These are phyloP conservation scores for Rhea americana DNA, from an alignment of 2,113 vertebrate genomes.

Conservation along the genomic window DNA sequence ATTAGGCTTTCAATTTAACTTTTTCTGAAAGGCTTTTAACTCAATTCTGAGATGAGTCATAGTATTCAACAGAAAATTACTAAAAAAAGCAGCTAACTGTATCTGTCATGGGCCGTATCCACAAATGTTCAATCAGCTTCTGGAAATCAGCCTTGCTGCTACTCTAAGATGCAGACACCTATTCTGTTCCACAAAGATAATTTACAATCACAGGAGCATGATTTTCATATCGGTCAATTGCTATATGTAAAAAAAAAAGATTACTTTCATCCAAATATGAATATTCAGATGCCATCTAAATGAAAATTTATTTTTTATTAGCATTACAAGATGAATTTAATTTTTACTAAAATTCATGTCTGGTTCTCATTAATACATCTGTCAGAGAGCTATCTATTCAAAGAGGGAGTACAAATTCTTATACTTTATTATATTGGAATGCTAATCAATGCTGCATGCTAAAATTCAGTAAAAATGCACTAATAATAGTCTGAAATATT, in stretches of 20 bases:
- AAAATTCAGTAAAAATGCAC: not conserved
- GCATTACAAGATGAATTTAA: not conserved
- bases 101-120: not conserved
- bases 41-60: not conserved
- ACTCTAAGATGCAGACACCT: not conserved
- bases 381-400: not conserved
- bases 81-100: not conserved
- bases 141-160: not conserved
- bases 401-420: not conserved
- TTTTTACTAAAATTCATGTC: not conserved
- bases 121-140: not conserved
- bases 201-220: not conserved
- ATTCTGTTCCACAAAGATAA: not conserved
- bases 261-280: not conserved
- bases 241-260: not conserved
- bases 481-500: not conserved
- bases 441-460: not conserved
- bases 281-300: not conserved
- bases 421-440: not conserved
- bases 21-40: not conserved
- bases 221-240: not conserved
- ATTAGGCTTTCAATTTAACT: not conserved
- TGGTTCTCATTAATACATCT: not conserved
- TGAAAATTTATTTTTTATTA: not conserved
- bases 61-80: not conserved